A percentile compares a stretch with the other conserved stretches of the same genome.
phyloP scores from a whole-genome alignment of 2,797 vertebrate genomes.

The Chaenodraco wilsoni region DNA sequence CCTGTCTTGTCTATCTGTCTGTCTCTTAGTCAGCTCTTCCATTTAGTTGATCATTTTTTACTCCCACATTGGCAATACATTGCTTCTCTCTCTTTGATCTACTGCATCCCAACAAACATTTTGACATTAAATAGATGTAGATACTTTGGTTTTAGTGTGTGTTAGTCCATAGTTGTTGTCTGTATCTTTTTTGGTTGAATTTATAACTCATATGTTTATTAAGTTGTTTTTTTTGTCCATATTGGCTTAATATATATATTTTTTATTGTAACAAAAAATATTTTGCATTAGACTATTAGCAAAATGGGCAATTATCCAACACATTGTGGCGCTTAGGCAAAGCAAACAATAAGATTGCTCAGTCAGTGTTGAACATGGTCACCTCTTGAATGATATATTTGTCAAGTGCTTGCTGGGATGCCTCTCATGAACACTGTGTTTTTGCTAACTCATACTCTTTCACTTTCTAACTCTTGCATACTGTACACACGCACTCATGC shows the following conservation, averaged over 20 bases:
- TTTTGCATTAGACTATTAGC: background rate
- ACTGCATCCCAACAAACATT: constrained; percentile 77
- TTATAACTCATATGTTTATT: background rate
- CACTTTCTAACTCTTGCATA: constrained; percentile 64
- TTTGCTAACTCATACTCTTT: constrained; percentile 66
- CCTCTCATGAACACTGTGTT: constrained; percentile 59
- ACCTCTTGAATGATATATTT: constrained; percentile 29
- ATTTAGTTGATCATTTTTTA: constrained; percentile 65
- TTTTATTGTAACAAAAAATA: background rate
- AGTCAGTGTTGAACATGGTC: background rate
- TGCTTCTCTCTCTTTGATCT: constrained; percentile 65
- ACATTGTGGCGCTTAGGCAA: background rate
- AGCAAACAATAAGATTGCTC: background rate
- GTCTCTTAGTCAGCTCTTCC: constrained; percentile 75
- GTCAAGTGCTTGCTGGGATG: constrained; percentile 77
- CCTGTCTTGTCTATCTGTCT: constrained; percentile 65
- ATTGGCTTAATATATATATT: background rate
- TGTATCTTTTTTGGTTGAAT: background rate
- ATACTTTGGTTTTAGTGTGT: background rate
- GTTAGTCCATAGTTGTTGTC: background rate
- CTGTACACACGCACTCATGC: constrained; percentile 73
- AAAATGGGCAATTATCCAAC: background rate
- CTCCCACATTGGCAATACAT: constrained; percentile 55
- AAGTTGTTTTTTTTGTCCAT: background rate
- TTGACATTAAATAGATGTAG: constrained; percentile 37